Percentiles rank a stretch among this genome's conserved stretches.
phyloP scores from a whole-genome alignment of 1,140 invertebrate species.

The Yoshiicerus persimilis region DNA sequence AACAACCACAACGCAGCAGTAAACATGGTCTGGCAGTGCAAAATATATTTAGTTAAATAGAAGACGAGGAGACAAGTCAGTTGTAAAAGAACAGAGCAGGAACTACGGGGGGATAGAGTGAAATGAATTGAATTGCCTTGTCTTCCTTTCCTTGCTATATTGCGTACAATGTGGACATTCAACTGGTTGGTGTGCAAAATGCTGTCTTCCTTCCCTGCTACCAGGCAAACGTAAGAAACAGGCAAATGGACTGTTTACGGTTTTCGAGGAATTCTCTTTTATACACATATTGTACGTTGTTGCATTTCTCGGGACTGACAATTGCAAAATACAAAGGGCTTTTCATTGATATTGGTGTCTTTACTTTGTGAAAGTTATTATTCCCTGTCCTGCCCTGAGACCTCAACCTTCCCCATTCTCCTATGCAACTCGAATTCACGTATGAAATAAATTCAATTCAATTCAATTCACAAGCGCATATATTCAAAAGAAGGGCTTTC shows the following conservation, averaged over 20 bases:
- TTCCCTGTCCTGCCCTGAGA: too few species aligned
- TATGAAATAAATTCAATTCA: too few species aligned
- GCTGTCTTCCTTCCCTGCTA: neutral
- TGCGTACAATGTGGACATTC: neutral
- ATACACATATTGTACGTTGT: neutral
- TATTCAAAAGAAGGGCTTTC: too few species aligned
- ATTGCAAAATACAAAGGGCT: neutral
- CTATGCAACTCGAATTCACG: too few species aligned
- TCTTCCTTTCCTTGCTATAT: neutral
- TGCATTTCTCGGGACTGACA: neutral
- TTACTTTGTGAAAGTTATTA: too few species aligned
- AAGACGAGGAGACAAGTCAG: neutral
- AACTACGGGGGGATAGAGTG: neutral
- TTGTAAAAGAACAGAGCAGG: neutral
- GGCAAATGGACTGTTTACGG: neutral
- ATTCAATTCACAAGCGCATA: too few species aligned
- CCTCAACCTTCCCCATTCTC: too few species aligned
- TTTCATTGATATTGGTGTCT: neutral
- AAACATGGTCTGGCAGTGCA: neutral
- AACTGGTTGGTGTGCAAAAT: neutral
- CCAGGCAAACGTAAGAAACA: neutral
- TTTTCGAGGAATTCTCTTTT: neutral
- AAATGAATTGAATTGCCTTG: neutral
- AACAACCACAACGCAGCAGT: neutral
- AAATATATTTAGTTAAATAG: neutral